A percentile compares a stretch with the other conserved stretches of the same genome.
These are phyloP conservation scores for Mastigias papua DNA, from an alignment of 30 jellyfish, hydroid and myxozoan species.

Conservation along the genomic window DNA sequence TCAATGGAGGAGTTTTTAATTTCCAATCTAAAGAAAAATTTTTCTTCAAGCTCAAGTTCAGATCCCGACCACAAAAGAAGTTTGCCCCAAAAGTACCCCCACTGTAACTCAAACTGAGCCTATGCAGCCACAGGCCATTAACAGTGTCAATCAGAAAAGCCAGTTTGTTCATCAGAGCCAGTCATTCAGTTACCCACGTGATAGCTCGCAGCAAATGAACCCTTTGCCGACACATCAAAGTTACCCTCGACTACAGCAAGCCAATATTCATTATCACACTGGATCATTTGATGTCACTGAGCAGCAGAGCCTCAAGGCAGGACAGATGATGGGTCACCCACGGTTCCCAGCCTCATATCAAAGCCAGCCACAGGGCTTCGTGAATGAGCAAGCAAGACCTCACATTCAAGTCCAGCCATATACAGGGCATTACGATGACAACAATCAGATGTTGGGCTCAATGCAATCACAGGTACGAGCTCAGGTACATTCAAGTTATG, in stretches of 20 bases:
- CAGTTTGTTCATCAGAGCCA: conserved; percentile 39
- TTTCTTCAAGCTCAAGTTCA: conserved; percentile 29
- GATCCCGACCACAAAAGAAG: conserved; percentile 16
- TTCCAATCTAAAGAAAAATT: no score
- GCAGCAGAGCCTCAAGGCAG: conserved; percentile 16
- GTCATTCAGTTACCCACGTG: conserved; percentile 35
- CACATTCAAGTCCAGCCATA: conserved; percentile 26
- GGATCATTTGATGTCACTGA: conserved; percentile 21
- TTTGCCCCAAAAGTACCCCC: conserved; percentile 14
- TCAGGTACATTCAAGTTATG: conserved; percentile 11
- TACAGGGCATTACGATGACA: conserved; percentile 28
- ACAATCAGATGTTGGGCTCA: conserved; percentile 14
- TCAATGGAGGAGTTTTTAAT: no score
- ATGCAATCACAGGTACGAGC: conserved; percentile 4
- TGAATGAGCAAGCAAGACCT: conserved; percentile 20
- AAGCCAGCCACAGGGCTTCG: conserved; percentile 16
- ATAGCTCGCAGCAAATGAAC: neutral
- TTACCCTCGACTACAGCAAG: conserved; percentile 40
- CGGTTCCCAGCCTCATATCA: conserved; percentile 21
- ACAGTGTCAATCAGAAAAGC: neutral
- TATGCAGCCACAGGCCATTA: conserved; percentile 2
- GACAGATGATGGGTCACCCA: conserved; percentile 25
- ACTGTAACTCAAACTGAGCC: conserved; percentile 20
- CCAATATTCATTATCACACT: conserved; percentile 12
- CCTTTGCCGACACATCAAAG: conserved; percentile 27